phyloP scores from a whole-genome alignment of 2,888 invertebrate genomes.

The Sclerodermus sp. region DNA sequence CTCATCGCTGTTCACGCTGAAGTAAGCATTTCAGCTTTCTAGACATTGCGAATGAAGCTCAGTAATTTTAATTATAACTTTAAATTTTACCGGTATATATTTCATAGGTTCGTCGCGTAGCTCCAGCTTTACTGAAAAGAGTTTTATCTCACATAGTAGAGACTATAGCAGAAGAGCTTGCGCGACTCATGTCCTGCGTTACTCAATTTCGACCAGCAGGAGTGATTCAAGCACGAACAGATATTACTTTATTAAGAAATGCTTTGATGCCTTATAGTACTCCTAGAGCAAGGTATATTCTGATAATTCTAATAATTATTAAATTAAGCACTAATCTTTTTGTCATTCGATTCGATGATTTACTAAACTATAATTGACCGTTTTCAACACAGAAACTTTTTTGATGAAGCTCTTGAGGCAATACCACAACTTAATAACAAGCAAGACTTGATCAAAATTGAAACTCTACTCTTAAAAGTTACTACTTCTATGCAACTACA shows the following conservation, averaged over 20 bases:
- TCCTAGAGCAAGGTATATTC: constrained; percentile 66
- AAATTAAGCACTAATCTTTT: neutral
- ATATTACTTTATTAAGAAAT: constrained; percentile 70
- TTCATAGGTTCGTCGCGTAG: constrained; percentile 74
- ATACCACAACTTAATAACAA: constrained; percentile 70
- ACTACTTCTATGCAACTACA: constrained; percentile 49
- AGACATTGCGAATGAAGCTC: no score
- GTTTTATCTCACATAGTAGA: constrained; percentile 80
- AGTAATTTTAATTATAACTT: constrained; percentile 5
- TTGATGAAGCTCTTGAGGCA: constrained; percentile 79
- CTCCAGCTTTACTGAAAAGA: constrained; percentile 75
- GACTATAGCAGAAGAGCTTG: constrained; percentile 90
- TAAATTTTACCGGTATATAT: constrained; percentile 5
- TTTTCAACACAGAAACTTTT: constrained; percentile 68
- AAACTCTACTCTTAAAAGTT: constrained; percentile 47
- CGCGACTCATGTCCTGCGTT: constrained; percentile 82
- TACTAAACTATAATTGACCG: neutral
- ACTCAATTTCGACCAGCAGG: constrained; percentile 70
- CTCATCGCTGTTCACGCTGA: constrained; percentile 78
- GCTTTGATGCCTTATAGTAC: constrained; percentile 69
- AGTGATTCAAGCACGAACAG: constrained; percentile 78
- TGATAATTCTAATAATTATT: neutral
- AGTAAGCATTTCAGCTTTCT: constrained; percentile 58
- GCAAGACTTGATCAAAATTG: constrained; percentile 58
- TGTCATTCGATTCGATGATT: neutral